Percentiles rank a stretch among this genome's conserved stretches.
These are phyloP conservation scores for Datnioides undecimradiatus DNA, from an alignment of 2,113 vertebrate species.

Conservation along the genomic window DNA sequence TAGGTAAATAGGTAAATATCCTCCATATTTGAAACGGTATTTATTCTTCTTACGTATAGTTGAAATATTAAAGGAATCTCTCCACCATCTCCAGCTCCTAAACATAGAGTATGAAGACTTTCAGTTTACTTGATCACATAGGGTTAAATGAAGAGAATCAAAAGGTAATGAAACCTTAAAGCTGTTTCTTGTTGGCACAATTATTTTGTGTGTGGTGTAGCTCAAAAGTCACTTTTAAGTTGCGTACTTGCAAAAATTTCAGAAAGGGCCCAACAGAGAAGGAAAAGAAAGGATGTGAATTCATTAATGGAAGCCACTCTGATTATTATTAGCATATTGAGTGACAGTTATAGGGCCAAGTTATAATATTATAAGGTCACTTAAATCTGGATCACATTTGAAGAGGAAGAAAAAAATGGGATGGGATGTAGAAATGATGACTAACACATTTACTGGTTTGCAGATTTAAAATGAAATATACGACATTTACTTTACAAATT, in stretches of 20 bases:
- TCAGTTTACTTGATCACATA: not conserved
- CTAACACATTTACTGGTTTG: not conserved
- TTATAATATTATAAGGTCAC: constrained; percentile 13
- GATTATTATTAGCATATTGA: constrained; percentile 20
- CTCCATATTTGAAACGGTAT: too few relatives aligned
- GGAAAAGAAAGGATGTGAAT: not conserved
- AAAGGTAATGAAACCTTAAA: not conserved
- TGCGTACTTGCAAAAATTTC: too few relatives aligned
- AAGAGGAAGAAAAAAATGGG: not conserved
- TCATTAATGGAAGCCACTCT: not conserved
- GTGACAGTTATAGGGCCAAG: constrained; percentile 1
- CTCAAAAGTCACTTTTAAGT: not conserved
- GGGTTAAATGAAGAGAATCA: not conserved
- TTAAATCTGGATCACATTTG: constrained; percentile 13
- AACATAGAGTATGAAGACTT: not conserved
- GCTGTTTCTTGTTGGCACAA: not conserved
- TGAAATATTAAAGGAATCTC: too few relatives aligned
- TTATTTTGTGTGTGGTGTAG: too few relatives aligned
- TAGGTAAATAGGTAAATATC: too few relatives aligned
- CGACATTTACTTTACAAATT: not conserved
- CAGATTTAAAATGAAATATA: not conserved
- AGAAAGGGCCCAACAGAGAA: too few relatives aligned
- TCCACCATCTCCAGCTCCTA: too few relatives aligned
- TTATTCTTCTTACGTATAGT: too few relatives aligned
- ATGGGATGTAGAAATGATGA: not conserved